phyloP scores from a whole-genome alignment of 2,113 vertebrate genomes.

The Pitta sordida region DNA sequence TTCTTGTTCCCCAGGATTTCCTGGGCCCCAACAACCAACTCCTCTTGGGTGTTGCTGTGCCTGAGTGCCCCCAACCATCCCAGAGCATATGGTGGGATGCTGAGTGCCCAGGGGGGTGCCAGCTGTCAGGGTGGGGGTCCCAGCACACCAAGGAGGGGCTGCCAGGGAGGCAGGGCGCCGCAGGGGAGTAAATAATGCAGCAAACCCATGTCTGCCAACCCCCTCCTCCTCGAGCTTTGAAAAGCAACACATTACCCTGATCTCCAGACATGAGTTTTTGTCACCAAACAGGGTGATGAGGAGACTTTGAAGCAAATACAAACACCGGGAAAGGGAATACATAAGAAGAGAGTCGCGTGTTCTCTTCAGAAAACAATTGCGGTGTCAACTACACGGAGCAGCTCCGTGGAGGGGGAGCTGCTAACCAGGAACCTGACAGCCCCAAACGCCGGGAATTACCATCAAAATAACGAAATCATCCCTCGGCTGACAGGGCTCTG shows the following conservation, averaged over 20 bases:
- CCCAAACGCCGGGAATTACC: not conserved
- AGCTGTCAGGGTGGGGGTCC: not conserved
- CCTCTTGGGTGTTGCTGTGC: not conserved
- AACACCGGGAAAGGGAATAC: slow-evolving; percentile 59
- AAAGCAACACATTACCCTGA: slow-evolving; percentile 66
- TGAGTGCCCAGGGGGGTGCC: not conserved
- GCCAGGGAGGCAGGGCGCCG: not conserved
- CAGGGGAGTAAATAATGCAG: slow-evolving; percentile 40
- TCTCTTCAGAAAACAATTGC: slow-evolving; percentile 61
- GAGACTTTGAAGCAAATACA: slow-evolving; percentile 67
- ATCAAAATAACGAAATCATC: not conserved
- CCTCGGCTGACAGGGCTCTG: not conserved
- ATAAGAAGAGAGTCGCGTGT: slow-evolving; percentile 61
- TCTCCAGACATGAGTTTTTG: slow-evolving; percentile 67
- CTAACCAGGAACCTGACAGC: slow-evolving; percentile 45
- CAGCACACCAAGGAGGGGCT: not conserved
- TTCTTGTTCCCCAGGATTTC: not conserved
- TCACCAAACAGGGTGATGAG: slow-evolving; percentile 65
- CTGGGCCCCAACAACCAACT: fast-evolving
- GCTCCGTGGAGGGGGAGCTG: slow-evolving; percentile 1
- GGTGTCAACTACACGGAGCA: slow-evolving; percentile 6
- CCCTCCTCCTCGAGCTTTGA: slow-evolving; percentile 42
- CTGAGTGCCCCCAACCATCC: not conserved
- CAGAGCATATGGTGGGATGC: not conserved
- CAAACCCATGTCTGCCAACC: slow-evolving; percentile 17